Evolutionary conservation across 2,888 invertebrate genomes (phyloP).

Genomic region (Clostera curtula): DNA sequence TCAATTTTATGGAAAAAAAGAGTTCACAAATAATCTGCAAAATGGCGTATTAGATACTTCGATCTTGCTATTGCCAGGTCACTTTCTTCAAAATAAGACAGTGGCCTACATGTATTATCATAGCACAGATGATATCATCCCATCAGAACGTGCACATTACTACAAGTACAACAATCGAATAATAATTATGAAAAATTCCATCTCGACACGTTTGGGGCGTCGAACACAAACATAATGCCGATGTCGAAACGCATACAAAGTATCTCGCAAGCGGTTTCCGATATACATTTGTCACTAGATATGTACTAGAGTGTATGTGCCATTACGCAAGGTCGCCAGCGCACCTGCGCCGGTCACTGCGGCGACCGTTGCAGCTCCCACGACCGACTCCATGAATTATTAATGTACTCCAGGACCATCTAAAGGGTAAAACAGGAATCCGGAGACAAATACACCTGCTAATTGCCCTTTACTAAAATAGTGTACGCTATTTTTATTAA

Average conservation of each 20-base stretch:
- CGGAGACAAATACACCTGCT: conserved; percentile 35
- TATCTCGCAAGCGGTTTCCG: conserved; percentile 61
- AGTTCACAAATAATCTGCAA: no score
- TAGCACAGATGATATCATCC: conserved; percentile 43
- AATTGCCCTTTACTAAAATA: conserved; percentile 18
- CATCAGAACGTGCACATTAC: conserved; percentile 31
- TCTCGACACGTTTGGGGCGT: conserved; percentile 38
- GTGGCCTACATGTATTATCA: no score
- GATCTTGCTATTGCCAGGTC: no score
- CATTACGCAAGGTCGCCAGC: conserved; percentile 66
- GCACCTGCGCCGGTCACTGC: conserved; percentile 55
- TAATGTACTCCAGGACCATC: conserved; percentile 29
- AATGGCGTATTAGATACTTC: no score
- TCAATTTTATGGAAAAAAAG: no score
- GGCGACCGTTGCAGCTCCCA: conserved; percentile 58
- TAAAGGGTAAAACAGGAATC: conserved; percentile 41
- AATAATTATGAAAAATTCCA: conserved; percentile 27
- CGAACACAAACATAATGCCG: conserved; percentile 32
- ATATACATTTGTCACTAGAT: conserved; percentile 56
- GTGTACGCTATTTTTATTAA: no score
- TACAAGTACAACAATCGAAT: conserved; percentile 29
- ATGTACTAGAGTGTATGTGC: conserved; percentile 43
- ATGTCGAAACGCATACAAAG: conserved; percentile 51
- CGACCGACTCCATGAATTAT: conserved; percentile 44
- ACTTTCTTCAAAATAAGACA: no score